phyloP scores from a whole-genome alignment of 2,113 vertebrate species.

The Lathamus discolor region DNA sequence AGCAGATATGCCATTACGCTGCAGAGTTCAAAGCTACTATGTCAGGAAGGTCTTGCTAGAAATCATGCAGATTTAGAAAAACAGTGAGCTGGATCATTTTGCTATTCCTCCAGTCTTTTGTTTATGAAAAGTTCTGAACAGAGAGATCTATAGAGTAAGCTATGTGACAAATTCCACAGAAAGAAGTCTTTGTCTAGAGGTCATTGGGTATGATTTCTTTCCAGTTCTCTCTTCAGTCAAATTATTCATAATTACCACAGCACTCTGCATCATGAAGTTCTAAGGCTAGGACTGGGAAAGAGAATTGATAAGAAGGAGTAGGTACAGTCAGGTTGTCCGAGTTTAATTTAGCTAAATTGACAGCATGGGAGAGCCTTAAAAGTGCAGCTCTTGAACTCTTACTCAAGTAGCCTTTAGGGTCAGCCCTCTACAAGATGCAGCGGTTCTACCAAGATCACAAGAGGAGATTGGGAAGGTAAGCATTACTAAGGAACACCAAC shows the following conservation, averaged over 20 bases:
- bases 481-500: neutral
- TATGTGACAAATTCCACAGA: neutral
- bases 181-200: neutral
- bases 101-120: neutral
- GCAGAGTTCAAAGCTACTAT: neutral
- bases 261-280: neutral
- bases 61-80: neutral
- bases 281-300: neutral
- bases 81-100: neutral
- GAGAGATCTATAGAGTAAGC: rapidly evolving
- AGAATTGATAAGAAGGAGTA: neutral
- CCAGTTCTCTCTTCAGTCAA: neutral
- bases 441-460: neutral
- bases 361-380: neutral
- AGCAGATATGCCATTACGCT: neutral
- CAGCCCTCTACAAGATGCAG: neutral
- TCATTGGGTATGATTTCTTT: neutral
- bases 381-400: neutral
- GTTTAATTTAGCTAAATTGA: neutral
- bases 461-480: neutral
- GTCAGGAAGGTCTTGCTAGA: neutral
- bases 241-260: neutral
- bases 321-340: neutral
- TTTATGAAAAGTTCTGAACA: neutral
- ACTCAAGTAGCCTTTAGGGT: neutral